Percentiles rank a stretch among this genome's conserved stretches.
Evolutionary conservation across 2,888 invertebrate species (phyloP).

Genomic region (Idaea dimidiata): DNA sequence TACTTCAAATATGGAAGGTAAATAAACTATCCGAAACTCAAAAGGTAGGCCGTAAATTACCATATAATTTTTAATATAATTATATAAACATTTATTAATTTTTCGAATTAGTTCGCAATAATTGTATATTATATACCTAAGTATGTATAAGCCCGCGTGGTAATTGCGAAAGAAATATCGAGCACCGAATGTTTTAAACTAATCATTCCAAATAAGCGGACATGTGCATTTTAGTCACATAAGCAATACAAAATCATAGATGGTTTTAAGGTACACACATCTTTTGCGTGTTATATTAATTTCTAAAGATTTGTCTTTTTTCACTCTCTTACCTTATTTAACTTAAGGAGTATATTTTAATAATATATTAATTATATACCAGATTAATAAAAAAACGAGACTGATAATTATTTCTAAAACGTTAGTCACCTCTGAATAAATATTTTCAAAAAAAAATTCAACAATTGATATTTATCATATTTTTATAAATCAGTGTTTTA

Average conservation of each 20-base stretch:
- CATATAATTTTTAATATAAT: background rate
- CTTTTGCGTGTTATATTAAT: background rate
- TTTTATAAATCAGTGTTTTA: too few relatives aligned
- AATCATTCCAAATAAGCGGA: constrained; percentile 13
- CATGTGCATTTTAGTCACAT: constrained; percentile 9
- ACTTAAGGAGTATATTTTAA: too few relatives aligned
- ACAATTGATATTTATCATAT: too few relatives aligned
- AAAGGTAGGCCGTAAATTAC: constrained; percentile 28
- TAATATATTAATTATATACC: too few relatives aligned
- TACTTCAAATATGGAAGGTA: constrained; percentile 42
- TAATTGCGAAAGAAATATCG: constrained; percentile 20
- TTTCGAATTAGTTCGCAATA: constrained; percentile 17
- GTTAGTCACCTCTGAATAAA: too few relatives aligned
- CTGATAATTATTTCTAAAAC: too few relatives aligned
- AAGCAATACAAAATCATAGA: background rate
- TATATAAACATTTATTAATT: background rate
- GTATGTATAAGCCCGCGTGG: constrained; percentile 4
- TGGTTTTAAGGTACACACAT: background rate
- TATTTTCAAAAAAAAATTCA: too few relatives aligned
- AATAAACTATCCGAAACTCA: constrained; percentile 36
- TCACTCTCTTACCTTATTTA: too few relatives aligned
- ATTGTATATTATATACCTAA: constrained; percentile 7
- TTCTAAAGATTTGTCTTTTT: background rate
- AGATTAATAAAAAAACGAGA: too few relatives aligned
- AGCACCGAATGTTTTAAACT: constrained; percentile 15